Evolutionary conservation across 2,888 invertebrate species (phyloP).

Genomic region (Thera obeliscata): DNA sequence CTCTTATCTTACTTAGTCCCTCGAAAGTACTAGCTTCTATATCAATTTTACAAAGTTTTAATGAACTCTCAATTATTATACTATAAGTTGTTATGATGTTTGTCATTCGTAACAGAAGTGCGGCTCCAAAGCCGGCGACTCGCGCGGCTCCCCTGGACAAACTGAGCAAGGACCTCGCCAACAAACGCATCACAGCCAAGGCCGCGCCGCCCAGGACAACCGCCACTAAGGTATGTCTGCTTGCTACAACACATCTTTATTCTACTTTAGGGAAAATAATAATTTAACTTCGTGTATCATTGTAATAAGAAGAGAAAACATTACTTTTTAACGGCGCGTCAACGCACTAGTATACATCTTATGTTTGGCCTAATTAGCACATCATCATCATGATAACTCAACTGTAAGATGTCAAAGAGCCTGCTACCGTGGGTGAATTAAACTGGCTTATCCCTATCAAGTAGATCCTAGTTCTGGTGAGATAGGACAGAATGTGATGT

Average conservation of each 20-base stretch:
- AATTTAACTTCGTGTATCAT: no score
- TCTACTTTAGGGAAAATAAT: not conserved
- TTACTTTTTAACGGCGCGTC: no score
- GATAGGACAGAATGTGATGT: not conserved
- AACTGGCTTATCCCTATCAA: not conserved
- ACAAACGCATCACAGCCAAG: slow-evolving; percentile 86
- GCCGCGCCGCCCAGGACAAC: slow-evolving; percentile 75
- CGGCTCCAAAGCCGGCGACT: slow-evolving; percentile 56
- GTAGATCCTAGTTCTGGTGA: not conserved
- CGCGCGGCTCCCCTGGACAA: slow-evolving; percentile 74
- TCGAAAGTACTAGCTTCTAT: not conserved
- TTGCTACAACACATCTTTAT: not conserved
- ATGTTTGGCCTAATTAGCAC: no score
- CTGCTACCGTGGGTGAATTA: no score
- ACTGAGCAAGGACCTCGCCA: slow-evolving; percentile 88
- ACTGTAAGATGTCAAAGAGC: no score
- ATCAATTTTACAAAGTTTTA: no score
- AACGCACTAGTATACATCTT: no score
- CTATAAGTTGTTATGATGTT: not conserved
- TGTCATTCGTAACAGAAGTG: slow-evolving; percentile 46
- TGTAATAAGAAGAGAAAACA: no score
- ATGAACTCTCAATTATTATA: no score
- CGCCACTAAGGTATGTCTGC: slow-evolving; percentile 60
- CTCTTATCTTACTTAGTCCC: not conserved
- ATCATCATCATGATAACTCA: no score